These are phyloP conservation scores for Scaptomyza pallida DNA, from an alignment of 1,140 invertebrate genomes.

Conservation along the genomic window DNA sequence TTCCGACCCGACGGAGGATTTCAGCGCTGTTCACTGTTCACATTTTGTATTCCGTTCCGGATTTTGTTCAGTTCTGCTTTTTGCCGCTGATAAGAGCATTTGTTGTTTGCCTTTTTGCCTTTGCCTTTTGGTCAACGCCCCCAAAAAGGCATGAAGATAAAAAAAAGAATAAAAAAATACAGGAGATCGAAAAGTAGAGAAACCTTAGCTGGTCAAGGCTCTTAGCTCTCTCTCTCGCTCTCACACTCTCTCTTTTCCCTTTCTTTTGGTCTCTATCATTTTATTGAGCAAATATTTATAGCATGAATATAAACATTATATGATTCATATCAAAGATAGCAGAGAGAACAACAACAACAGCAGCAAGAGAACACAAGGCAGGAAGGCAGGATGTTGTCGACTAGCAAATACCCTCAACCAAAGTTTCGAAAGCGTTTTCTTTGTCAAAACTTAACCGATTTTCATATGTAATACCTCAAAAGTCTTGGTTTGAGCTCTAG, in stretches of 20 bases:
- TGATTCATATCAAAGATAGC: constrained; percentile 33
- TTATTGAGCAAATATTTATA: constrained; percentile 30
- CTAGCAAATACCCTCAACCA: no score
- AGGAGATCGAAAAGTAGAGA: background rate
- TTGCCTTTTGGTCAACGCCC: constrained; percentile 64
- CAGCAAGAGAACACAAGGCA: background rate
- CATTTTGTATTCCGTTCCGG: background rate
- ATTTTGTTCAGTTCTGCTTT: constrained; percentile 47
- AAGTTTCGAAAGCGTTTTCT: no score
- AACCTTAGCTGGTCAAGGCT: constrained; percentile 7
- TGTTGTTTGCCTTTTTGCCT: constrained; percentile 16
- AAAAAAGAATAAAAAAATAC: constrained; percentile 6
- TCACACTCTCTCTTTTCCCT: no score
- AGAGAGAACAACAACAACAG: background rate
- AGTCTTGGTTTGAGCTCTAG: no score
- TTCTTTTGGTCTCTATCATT: constrained; percentile 7
- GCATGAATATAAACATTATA: background rate
- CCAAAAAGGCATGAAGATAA: constrained; percentile 45
- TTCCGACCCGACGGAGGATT: constrained; percentile 69
- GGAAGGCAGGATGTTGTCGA: no score
- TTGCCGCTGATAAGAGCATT: constrained; percentile 55
- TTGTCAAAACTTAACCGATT: no score
- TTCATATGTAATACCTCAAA: no score
- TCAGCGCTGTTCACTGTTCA: constrained; percentile 36
- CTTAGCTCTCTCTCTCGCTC: background rate